Conservation (phyloP, 2,888 invertebrate genomes). For the Andrena fulva region DNA sequence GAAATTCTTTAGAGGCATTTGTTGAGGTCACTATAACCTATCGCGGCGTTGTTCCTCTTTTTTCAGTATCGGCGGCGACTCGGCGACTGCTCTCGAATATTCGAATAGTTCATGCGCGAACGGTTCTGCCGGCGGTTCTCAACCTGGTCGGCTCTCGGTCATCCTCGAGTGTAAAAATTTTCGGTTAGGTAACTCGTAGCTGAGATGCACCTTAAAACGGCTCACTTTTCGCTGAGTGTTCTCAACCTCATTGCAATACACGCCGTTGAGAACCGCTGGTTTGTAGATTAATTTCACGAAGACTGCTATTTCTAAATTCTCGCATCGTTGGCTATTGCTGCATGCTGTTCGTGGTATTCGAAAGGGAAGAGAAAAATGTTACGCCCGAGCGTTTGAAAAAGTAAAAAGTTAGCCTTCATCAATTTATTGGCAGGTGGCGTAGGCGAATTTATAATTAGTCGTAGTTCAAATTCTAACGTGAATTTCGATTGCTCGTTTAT, state of each 20-base stretch:
- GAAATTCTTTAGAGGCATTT: conserved; percentile 32
- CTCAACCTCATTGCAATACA: background rate
- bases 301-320: conserved; percentile 8
- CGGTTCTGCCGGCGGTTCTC: conserved; percentile 2
- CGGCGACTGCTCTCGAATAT: background rate
- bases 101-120: background rate
- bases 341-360: background rate
- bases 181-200: background rate
- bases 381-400: background rate
- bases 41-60: conserved; percentile 33
- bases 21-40: conserved; percentile 6
- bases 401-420: background rate
- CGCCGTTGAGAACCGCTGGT: background rate
- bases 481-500: conserved; percentile 19
- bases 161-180: conserved; percentile 5
- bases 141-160: background rate
- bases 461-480: background rate
- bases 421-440: background rate
- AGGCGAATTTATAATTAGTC: conserved; percentile 17
- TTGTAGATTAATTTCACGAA: background rate
- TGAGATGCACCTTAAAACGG: background rate
- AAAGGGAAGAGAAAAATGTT: background rate
- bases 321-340: conserved; percentile 19
- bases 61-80: background rate
- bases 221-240: background rate